These are phyloP conservation scores for Ivindomyrus marchei DNA, from an alignment of 2,113 vertebrate genomes.

Conservation along the genomic window DNA sequence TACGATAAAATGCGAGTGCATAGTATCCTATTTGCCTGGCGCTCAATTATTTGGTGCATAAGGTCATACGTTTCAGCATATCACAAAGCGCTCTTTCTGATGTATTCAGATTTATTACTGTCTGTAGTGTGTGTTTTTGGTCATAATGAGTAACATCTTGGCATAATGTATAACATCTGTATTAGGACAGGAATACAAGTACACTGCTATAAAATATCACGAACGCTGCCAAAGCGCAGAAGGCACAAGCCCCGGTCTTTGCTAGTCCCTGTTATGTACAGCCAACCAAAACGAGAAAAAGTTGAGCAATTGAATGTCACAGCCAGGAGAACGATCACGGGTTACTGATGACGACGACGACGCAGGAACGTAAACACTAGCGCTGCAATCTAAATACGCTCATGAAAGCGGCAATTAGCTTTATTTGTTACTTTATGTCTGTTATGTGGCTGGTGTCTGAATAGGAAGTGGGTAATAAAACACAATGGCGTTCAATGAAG, in stretches of 20 bases:
- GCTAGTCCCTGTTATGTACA: neutral
- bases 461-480: constrained; percentile 47
- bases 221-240: neutral
- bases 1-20: neutral
- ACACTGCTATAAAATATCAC: neutral
- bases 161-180: neutral
- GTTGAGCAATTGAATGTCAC: neutral
- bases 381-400: constrained; percentile 32
- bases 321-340: neutral
- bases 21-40: neutral
- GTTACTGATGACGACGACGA: neutral
- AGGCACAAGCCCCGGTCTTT: neutral
- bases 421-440: constrained; percentile 50
- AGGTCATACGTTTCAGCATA: neutral
- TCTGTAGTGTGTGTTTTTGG: constrained; percentile 10
- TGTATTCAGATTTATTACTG: neutral
- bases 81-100: neutral
- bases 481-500: constrained; percentile 44
- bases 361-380: constrained; percentile 8
- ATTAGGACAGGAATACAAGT: neutral
- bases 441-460: constrained; percentile 27
- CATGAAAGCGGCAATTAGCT: constrained; percentile 44
- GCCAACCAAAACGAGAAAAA: neutral
- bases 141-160: constrained; percentile 8
- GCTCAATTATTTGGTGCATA: neutral